phyloP scores from a whole-genome alignment of 1,140 invertebrate genomes.

The Leptinotarsa undecemlineata region DNA sequence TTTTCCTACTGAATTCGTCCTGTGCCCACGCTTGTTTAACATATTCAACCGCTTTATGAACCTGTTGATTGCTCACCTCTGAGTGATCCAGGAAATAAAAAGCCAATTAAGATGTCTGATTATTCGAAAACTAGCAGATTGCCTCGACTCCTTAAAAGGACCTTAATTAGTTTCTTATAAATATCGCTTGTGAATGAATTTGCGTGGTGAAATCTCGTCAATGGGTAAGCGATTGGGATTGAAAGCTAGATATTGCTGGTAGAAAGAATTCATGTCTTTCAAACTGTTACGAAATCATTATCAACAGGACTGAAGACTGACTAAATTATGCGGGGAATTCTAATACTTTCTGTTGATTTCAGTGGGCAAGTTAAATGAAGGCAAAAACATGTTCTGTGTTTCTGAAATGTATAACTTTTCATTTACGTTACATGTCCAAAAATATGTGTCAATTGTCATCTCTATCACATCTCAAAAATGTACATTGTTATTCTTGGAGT shows the following conservation, averaged over 20 bases:
- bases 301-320: too few species aligned
- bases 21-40: neutral
- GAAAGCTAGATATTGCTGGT: neutral
- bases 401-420: too few species aligned
- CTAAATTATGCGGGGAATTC: too few species aligned
- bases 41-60: neutral
- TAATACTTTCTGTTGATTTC: too few species aligned
- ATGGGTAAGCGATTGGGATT: neutral
- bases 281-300: too few species aligned
- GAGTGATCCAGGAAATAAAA: slow-evolving; percentile 4
- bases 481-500: too few species aligned
- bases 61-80: neutral
- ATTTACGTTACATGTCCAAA: too few species aligned
- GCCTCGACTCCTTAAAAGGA: neutral
- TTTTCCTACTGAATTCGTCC: neutral
- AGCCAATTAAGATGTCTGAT: slow-evolving; percentile 5
- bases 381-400: too few species aligned
- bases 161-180: neutral
- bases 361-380: too few species aligned
- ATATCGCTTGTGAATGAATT: neutral
- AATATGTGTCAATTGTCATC: too few species aligned
- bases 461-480: too few species aligned
- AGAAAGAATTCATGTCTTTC: too few species aligned
- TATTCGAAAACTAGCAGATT: slow-evolving; percentile 1
- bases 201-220: neutral